A percentile compares a stretch with the other conserved stretches of the same genome.
phyloP scores from a whole-genome alignment of 2,113 vertebrate species.

The Vanacampus margaritifer region DNA sequence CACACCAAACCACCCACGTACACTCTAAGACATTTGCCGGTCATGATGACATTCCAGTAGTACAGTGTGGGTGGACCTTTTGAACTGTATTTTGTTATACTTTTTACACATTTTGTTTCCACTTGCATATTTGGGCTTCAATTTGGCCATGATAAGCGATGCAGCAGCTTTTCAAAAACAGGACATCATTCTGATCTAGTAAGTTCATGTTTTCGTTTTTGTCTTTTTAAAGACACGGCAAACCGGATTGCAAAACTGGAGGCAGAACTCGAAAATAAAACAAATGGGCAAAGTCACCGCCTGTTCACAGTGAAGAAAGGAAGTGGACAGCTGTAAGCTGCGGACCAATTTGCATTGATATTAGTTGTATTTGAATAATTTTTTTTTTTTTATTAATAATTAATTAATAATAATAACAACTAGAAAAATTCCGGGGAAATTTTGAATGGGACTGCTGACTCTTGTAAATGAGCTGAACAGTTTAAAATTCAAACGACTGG shows the following conservation, averaged over 20 bases:
- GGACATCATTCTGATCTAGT: background rate
- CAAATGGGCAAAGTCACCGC: too few species aligned
- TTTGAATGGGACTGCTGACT: too few species aligned
- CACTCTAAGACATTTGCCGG: constrained; percentile 50
- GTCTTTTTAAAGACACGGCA: background rate
- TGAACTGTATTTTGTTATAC: background rate
- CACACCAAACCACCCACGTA: background rate
- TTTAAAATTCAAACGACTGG: too few species aligned
- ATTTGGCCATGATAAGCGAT: background rate
- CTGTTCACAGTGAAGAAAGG: too few species aligned
- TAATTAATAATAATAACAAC: too few species aligned
- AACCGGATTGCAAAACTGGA: background rate
- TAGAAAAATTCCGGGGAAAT: too few species aligned
- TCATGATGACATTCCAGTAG: constrained; percentile 40
- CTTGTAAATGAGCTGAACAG: too few species aligned
- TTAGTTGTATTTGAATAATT: too few species aligned
- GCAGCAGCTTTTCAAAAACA: background rate
- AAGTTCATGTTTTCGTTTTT: background rate
- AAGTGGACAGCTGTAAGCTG: too few species aligned
- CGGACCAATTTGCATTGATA: too few species aligned
- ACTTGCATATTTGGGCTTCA: constrained; percentile 1
- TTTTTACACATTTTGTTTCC: background rate
- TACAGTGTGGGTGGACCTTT: constrained; percentile 13
- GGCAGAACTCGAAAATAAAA: too few species aligned
- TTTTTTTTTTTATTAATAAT: too few species aligned